Evolutionary conservation across 2,888 invertebrate genomes (phyloP).

Genomic region (Trachelus iudaicus): DNA sequence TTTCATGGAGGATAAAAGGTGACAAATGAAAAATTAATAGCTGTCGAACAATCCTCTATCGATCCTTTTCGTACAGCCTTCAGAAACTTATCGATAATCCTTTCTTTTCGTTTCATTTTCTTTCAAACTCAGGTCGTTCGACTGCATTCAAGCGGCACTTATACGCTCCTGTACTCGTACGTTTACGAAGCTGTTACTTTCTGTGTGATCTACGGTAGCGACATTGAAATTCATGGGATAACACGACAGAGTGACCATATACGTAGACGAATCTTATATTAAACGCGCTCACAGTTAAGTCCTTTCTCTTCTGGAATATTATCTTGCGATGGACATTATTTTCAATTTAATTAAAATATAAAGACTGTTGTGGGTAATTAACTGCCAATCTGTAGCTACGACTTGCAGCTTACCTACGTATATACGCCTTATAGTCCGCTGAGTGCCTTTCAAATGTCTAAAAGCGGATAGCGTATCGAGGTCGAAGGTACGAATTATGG

Average conservation of each 20-base stretch:
- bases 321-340: not conserved
- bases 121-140: not conserved
- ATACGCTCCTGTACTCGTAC: not conserved
- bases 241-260: slow-evolving; percentile 41
- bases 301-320: not conserved
- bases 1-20: not conserved
- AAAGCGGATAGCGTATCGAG: not conserved
- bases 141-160: not conserved
- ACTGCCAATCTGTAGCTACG: not conserved
- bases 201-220: slow-evolving; percentile 14
- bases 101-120: not conserved
- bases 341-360: not conserved
- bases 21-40: not conserved
- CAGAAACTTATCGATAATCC: not conserved
- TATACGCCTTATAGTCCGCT: not conserved
- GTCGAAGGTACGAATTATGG: not conserved
- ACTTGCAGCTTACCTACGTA: not conserved
- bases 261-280: slow-evolving; percentile 6
- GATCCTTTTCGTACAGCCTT: not conserved
- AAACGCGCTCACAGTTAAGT: not conserved
- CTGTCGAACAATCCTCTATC: not conserved
- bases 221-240: slow-evolving; percentile 45
- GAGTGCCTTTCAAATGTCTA: not conserved
- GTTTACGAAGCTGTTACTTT: not conserved
- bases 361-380: not conserved